These are phyloP conservation scores for Prochilodus magdalenae DNA, from an alignment of 2,113 vertebrate species.

Conservation along the genomic window DNA sequence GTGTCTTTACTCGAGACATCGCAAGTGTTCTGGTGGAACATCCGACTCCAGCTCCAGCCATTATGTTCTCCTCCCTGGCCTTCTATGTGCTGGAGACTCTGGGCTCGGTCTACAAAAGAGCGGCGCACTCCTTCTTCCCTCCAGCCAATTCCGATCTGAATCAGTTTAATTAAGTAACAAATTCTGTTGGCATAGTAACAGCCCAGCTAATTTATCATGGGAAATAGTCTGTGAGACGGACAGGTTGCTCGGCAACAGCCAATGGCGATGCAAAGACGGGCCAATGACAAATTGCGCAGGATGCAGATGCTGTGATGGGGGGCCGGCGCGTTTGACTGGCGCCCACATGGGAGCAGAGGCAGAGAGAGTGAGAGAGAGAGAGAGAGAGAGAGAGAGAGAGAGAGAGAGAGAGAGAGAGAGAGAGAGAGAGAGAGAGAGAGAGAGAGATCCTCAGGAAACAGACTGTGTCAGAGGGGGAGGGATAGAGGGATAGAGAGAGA, in stretches of 20 bases:
- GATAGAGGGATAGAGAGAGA: conserved; percentile 64
- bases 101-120: conserved; percentile 65
- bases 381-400: conserved; percentile 54
- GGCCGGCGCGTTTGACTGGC: conserved; percentile 72
- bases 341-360: conserved; percentile 63
- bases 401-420: conserved; percentile 56
- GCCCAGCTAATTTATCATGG: conserved; percentile 90
- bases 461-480: conserved; percentile 62
- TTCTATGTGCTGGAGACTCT: conserved; percentile 60
- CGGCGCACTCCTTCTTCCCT: conserved; percentile 70
- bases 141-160: conserved; percentile 87
- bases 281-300: conserved; percentile 85
- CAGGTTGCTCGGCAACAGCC: conserved; percentile 92
- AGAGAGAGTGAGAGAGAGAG: conserved; percentile 9
- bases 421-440: not conserved
- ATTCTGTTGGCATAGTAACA: conserved; percentile 96
- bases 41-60: not conserved
- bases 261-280: conserved; percentile 78
- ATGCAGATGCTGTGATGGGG: conserved; percentile 81
- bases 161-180: conserved; percentile 98
- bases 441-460: conserved; percentile 56
- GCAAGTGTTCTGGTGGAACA: not conserved
- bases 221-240: conserved; percentile 88
- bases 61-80: conserved; percentile 25
- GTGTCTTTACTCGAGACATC: not conserved